Evolutionary conservation across 2,113 vertebrate species (phyloP).

Genomic region (Esox niger): DNA sequence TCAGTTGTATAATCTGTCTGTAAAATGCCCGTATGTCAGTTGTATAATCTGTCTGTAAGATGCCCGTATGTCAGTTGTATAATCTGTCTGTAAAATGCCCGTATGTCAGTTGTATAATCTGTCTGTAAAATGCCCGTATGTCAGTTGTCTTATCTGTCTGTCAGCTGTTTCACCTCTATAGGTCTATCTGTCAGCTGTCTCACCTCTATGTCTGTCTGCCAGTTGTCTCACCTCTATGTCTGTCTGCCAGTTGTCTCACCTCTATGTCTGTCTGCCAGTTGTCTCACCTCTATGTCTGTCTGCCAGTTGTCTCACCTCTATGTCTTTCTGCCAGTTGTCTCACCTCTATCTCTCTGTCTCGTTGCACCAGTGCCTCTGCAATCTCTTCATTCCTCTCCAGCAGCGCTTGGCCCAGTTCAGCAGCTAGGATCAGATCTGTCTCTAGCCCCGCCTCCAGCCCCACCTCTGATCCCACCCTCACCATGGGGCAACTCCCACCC

Average conservation of each 20-base stretch:
- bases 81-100: too few relatives aligned
- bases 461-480: constrained; percentile 1
- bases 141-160: constrained; percentile 1
- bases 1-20: not conserved
- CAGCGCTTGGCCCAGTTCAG: constrained; percentile 76
- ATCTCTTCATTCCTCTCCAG: constrained; percentile 77
- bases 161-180: not conserved
- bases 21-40: not conserved
- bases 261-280: not conserved
- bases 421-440: constrained; percentile 74
- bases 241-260: too few relatives aligned
- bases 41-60: constrained; percentile 64
- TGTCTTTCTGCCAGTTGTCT: constrained; percentile 13
- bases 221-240: constrained; percentile 52
- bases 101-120: too few relatives aligned
- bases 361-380: constrained; percentile 61
- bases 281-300: not conserved
- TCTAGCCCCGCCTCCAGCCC: constrained; percentile 58
- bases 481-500: too few relatives aligned
- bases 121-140: not conserved
- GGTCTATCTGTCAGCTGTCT: constrained; percentile 8
- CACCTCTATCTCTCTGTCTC: constrained; percentile 69
- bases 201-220: not conserved
- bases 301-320: too few relatives aligned
- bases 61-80: constrained; percentile 54